These are phyloP conservation scores for Drosophila funebris DNA, from an alignment of 1,140 invertebrate genomes.

Conservation along the genomic window DNA sequence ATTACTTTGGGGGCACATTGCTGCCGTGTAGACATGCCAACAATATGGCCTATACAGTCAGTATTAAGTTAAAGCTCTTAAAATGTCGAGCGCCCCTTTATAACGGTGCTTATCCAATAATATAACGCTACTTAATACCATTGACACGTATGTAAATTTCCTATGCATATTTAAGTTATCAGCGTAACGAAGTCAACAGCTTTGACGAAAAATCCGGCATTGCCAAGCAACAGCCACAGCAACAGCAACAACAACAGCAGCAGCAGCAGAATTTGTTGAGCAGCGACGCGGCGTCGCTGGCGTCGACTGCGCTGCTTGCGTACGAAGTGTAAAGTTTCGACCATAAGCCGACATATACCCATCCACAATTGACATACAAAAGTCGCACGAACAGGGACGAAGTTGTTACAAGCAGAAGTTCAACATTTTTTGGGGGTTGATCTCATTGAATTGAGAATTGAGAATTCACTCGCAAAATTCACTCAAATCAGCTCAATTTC, in stretches of 20 bases:
- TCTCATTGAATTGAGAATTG: too few species aligned
- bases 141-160: slow-evolving; percentile 80
- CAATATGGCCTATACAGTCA: background rate
- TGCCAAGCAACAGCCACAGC: slow-evolving; percentile 19
- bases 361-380: slow-evolving; percentile 43
- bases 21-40: background rate
- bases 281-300: slow-evolving; percentile 5
- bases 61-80: background rate
- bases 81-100: background rate
- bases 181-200: slow-evolving; percentile 81
- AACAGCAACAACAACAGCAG: background rate
- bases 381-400: slow-evolving; percentile 17
- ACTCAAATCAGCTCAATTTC: slow-evolving; percentile 19
- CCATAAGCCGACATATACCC: slow-evolving; percentile 22
- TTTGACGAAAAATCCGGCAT: slow-evolving; percentile 66
- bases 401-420: slow-evolving; percentile 2
- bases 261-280: background rate
- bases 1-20: too few species aligned
- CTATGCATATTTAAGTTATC: slow-evolving; percentile 80
- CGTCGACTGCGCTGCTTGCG: slow-evolving; percentile 1
- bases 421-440: slow-evolving; percentile 4
- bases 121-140: slow-evolving; percentile 77
- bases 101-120: slow-evolving; percentile 57
- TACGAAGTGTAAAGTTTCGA: slow-evolving; percentile 38
- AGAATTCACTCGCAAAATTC: too few species aligned